Evolutionary conservation across 2,797 vertebrate genomes (phyloP), one percentile per base, ranked within the genome.

Genomic region (Arnoldichthys spilopterus): DNA sequence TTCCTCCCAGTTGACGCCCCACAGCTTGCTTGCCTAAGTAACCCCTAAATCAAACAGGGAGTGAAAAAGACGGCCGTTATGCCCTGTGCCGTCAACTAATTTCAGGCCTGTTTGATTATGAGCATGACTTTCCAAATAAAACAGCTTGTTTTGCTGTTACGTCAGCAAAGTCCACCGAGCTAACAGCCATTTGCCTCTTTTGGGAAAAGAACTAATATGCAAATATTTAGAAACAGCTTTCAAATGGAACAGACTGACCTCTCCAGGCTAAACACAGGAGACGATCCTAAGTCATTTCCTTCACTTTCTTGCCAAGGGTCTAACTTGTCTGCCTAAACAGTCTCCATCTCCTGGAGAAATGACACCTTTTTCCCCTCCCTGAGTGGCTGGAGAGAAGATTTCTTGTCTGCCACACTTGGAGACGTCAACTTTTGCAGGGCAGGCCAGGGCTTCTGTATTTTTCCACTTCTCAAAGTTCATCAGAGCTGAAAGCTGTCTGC

Each of bases 51-150:
- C 80, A 92, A 91, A 92, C 64, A 85, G 40, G 15, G 40, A 80
- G 56, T 76, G 79, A 86, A 85, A 90, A 88, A 86, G 87, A 76
- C 70, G 70, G 73, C 83, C 85, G 92, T 93, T 87, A 92, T 92
- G 80, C 87, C 80, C 24, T 43, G 85, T 89, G 84, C 89, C 88
- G 89, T 85, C 85, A 78, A 88, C 86, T 88, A 86, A 86, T 86
- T 83, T 79, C 51, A 9, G 69, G 40, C 71, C 76, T 92, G 87
- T 92, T 92, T 93, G 89, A 91, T 86, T 89, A 89, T 83, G 84
- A 86, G 78, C 45, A 73, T 67, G 12, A 81, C 88, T 88, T 89
- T 93, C 93, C 93, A 94, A 93, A 92, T 89, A 88, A 92, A 93
- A 92, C 80, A 92, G 83, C 87, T 90, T 91, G 88, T 91, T 90